phyloP scores from a whole-genome alignment of 2,797 vertebrate genomes.

The Brotogeris chrysoptera region DNA sequence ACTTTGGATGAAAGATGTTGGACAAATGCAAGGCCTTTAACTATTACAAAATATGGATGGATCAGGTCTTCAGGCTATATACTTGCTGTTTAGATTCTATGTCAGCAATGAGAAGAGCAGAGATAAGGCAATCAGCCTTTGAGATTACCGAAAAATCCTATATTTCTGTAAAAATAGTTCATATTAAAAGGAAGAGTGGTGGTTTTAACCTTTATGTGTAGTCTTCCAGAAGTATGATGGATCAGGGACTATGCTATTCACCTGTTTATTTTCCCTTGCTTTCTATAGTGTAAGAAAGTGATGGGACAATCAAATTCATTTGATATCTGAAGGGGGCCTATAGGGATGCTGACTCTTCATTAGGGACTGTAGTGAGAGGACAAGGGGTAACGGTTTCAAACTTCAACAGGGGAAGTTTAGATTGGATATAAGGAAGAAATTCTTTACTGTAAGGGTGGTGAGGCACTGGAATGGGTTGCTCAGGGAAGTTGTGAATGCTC shows the following conservation, averaged over 20 bases:
- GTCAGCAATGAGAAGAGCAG: not conserved
- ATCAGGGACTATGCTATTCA: not conserved
- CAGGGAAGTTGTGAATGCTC: no score
- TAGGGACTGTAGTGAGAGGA: no score
- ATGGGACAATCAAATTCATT: not conserved
- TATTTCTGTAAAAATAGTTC: not conserved
- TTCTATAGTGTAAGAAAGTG: not conserved
- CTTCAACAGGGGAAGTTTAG: no score
- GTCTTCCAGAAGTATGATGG: not conserved
- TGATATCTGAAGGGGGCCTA: no score
- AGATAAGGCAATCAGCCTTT: not conserved
- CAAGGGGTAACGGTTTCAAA: no score
- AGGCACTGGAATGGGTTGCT: no score
- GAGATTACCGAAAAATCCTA: not conserved
- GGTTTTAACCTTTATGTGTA: not conserved
- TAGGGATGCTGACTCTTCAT: no score
- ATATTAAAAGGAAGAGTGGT: not conserved
- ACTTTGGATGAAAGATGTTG: not conserved
- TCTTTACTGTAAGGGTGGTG: no score
- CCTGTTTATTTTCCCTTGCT: not conserved
- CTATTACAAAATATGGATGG: not conserved
- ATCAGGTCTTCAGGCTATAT: not conserved
- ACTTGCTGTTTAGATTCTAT: not conserved
- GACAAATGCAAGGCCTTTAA: conserved; percentile 9
- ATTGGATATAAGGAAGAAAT: no score